Evolutionary conservation across 2,113 vertebrate genomes (phyloP).

Genomic region (Myiopsitta monachus): DNA sequence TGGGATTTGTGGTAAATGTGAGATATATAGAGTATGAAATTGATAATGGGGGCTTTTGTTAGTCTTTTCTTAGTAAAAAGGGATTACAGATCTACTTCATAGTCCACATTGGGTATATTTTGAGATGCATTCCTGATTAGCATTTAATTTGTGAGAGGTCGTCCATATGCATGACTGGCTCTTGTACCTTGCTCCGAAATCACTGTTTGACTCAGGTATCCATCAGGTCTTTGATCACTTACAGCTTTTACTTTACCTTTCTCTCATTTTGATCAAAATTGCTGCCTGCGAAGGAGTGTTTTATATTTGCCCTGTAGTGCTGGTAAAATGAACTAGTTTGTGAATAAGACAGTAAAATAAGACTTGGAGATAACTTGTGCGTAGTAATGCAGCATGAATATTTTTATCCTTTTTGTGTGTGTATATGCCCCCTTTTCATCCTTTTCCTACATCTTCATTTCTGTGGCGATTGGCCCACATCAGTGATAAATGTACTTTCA

Average conservation of each 20-base stretch:
- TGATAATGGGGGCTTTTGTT: neutral
- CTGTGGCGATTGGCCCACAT: neutral
- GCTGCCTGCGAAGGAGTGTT: conserved; percentile 23
- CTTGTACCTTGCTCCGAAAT: conserved; percentile 47
- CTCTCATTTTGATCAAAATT: conserved; percentile 30
- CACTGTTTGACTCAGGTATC: conserved; percentile 46
- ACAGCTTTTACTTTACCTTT: conserved; percentile 7
- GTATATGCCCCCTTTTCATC: neutral
- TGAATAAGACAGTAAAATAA: neutral
- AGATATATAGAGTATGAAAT: neutral
- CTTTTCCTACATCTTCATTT: neutral
- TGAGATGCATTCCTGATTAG: conserved; percentile 39
- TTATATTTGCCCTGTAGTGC: conserved; percentile 1
- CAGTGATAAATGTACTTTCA: conserved; percentile 32
- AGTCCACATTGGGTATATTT: neutral
- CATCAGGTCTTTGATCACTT: conserved; percentile 54
- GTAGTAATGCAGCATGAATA: conserved; percentile 46
- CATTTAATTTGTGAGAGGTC: conserved; percentile 66
- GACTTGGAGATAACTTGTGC: conserved; percentile 10
- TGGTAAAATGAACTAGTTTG: conserved; percentile 26
- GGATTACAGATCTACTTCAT: neutral
- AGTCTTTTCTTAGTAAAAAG: neutral
- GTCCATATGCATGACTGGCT: conserved; percentile 63
- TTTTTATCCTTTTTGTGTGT: too few species aligned
- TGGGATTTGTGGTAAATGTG: neutral